Percentiles rank a stretch among this genome's conserved stretches.
phyloP scores from a whole-genome alignment of 1,140 invertebrate species.

The Pissodes strobi region DNA sequence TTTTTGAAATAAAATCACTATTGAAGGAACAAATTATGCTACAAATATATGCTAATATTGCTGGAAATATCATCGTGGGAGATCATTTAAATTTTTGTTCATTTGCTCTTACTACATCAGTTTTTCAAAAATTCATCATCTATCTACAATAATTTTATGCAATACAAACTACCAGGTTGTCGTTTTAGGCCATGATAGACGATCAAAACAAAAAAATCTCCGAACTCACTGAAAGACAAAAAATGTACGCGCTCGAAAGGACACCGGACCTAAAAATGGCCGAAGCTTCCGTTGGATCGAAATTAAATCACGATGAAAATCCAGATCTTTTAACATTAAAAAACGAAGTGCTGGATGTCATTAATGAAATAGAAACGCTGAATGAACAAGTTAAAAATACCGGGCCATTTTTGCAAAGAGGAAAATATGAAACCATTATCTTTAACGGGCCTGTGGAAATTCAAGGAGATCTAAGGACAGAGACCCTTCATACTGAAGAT shows the following conservation, averaged over 20 bases:
- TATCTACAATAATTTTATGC: too few relatives aligned
- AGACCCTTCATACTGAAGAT: constrained; percentile 38
- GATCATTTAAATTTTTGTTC: too few relatives aligned
- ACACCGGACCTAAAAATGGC: not conserved
- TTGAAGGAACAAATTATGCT: too few relatives aligned
- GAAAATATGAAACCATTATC: constrained; percentile 39
- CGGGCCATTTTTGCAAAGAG: not conserved
- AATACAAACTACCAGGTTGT: too few relatives aligned
- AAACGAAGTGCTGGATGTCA: constrained; percentile 7
- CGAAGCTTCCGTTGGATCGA: not conserved
- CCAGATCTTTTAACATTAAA: not conserved
- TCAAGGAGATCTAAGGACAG: constrained; percentile 36
- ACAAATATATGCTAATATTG: too few relatives aligned
- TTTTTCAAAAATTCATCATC: too few relatives aligned
- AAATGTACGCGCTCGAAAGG: not conserved
- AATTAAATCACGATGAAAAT: not conserved
- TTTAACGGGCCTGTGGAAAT: constrained; percentile 47
- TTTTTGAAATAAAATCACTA: too few relatives aligned
- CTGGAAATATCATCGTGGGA: too few relatives aligned
- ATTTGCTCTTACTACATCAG: too few relatives aligned
- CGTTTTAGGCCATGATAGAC: constrained; percentile 38
- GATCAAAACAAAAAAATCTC: constrained; percentile 23
- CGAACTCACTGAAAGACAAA: not conserved
- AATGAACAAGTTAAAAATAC: constrained; percentile 41
- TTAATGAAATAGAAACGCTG: constrained; percentile 39